A percentile compares a stretch with the other conserved stretches of the same genome.
These are phyloP conservation scores for Hypanus sabinus DNA, from an alignment of 2,113 vertebrate genomes.

Conservation along the genomic window DNA sequence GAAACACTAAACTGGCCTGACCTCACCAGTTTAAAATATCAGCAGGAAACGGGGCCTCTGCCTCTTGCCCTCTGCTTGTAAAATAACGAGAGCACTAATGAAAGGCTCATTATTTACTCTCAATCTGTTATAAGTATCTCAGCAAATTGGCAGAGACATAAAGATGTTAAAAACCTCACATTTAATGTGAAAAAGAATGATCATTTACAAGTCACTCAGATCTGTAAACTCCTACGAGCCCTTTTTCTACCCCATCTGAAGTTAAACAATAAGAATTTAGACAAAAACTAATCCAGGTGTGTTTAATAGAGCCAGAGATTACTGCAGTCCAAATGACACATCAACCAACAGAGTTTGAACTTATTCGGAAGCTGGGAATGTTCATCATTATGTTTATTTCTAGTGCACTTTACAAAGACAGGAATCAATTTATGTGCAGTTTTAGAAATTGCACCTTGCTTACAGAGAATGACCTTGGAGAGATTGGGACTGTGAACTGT, in stretches of 20 bases:
- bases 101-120: conserved; percentile 29
- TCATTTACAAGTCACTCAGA: not conserved
- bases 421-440: not conserved
- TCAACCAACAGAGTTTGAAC: too few relatives aligned
- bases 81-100: conserved; percentile 22
- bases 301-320: not conserved
- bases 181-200: not conserved
- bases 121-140: not conserved
- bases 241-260: not conserved
- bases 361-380: not conserved
- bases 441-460: not conserved
- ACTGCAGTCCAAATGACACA: not conserved
- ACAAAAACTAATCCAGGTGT: not conserved
- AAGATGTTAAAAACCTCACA: not conserved
- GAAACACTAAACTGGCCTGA: not conserved
- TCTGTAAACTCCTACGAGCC: not conserved
- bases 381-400: not conserved
- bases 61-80: not conserved
- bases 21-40: conserved; percentile 18
- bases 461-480: not conserved
- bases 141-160: not conserved
- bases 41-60: conserved; percentile 31
- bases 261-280: not conserved
- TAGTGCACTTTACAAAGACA: not conserved
- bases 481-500: not conserved